phyloP scores from a whole-genome alignment of 2,888 invertebrate genomes.

The Agrochola lota region DNA sequence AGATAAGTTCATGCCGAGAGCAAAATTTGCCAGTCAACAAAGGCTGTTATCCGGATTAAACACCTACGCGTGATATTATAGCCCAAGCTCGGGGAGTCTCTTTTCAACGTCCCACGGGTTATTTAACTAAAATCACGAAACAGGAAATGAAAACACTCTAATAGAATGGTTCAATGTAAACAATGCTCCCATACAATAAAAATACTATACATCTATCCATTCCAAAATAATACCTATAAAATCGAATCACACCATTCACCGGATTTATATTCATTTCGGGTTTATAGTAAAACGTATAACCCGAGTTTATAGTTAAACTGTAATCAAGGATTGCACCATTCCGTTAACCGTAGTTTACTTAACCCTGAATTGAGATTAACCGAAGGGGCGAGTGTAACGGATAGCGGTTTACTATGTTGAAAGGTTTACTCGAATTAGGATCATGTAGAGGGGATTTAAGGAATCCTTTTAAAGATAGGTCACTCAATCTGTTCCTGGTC shows the following conservation, averaged over 20 bases:
- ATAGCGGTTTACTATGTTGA: constrained; percentile 56
- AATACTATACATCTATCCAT: constrained; percentile 20
- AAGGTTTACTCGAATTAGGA: constrained; percentile 58
- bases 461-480: constrained; percentile 43
- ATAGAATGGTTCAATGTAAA: constrained; percentile 15
- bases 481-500: constrained; percentile 19
- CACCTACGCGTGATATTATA: neutral
- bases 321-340: constrained; percentile 52
- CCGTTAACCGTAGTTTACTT: constrained; percentile 60
- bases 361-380: constrained; percentile 61
- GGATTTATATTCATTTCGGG: constrained; percentile 30
- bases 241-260: constrained; percentile 40
- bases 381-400: constrained; percentile 40
- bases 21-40: neutral
- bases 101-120: neutral
- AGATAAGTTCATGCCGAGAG: neutral
- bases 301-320: constrained; percentile 41
- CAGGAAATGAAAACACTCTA: neutral
- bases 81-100: neutral
- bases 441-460: constrained; percentile 43
- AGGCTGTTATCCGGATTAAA: neutral
- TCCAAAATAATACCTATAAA: constrained; percentile 51
- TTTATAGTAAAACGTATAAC: constrained; percentile 40
- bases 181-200: neutral
- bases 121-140: neutral